phyloP scores from a whole-genome alignment of 2,888 invertebrate species.

The Aquatica leii region DNA sequence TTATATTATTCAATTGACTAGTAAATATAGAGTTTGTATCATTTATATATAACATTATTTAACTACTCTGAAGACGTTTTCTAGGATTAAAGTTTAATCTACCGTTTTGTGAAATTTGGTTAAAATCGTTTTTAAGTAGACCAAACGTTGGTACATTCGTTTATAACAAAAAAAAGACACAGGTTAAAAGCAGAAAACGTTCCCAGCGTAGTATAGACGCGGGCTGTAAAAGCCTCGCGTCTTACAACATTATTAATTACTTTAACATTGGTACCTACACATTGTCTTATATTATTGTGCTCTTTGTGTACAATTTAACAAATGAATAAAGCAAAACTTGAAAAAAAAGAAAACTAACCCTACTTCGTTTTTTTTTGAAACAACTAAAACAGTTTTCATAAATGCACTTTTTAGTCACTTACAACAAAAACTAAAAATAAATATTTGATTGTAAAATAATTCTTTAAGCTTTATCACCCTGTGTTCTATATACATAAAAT shows the following conservation, averaged over 20 bases:
- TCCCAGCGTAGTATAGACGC: no score
- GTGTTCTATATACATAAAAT: slow-evolving; percentile 59
- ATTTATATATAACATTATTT: no score
- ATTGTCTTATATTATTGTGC: slow-evolving; percentile 62
- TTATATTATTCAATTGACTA: slow-evolving; percentile 54
- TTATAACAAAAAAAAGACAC: no score
- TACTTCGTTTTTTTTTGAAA: slow-evolving; percentile 17
- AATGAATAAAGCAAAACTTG: slow-evolving; percentile 32
- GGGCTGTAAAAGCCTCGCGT: no score
- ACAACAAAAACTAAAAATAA: slow-evolving; percentile 30
- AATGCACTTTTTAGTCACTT: slow-evolving; percentile 2
- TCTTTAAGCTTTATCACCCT: slow-evolving; percentile 56
- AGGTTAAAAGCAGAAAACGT: no score
- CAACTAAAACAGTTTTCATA: slow-evolving; percentile 7
- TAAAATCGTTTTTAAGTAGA: no score
- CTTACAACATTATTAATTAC: slow-evolving; percentile 51
- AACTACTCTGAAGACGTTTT: no score
- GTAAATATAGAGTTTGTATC: slow-evolving; percentile 52
- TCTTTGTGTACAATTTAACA: slow-evolving; percentile 40
- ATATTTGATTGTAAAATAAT: slow-evolving; percentile 37
- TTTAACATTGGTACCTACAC: slow-evolving; percentile 56
- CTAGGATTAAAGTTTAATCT: no score
- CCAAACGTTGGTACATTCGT: no score
- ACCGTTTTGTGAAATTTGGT: no score
- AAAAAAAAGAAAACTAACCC: slow-evolving; percentile 13